Conservation (phyloP, 1,140 invertebrate species). For the Brevipalpus yothersi region DNA sequence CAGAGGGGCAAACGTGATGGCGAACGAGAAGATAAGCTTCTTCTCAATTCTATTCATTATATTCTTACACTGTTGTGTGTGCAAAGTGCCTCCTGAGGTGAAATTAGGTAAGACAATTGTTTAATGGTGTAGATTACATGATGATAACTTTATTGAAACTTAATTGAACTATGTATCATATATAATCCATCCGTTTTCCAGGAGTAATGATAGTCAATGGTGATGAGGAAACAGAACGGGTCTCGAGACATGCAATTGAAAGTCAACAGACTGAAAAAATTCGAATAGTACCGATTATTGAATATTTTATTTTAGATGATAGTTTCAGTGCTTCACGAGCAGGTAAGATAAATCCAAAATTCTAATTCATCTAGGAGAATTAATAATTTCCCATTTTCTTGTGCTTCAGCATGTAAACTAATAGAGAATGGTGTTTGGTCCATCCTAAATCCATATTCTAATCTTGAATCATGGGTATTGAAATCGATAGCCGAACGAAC, state of each 20-base stretch:
- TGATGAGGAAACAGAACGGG: not conserved
- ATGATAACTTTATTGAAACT: no score
- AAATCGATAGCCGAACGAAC: not conserved
- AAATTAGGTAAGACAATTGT: no score
- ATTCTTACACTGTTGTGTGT: no score
- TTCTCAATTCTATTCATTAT: no score
- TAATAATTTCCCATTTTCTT: not conserved
- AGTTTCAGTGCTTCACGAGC: not conserved
- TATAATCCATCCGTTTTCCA: not conserved
- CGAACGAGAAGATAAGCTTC: no score
- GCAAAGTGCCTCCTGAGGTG: no score
- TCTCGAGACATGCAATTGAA: not conserved
- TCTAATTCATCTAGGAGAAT: not conserved
- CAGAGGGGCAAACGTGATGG: no score
- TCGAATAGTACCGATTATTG: not conserved
- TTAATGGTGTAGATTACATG: no score
- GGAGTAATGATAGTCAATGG: not conserved
- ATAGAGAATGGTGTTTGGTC: not conserved
- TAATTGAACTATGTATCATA: no score
- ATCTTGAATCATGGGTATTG: not conserved
- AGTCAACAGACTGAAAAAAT: not conserved
- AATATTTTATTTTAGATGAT: not conserved
- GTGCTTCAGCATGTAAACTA: not conserved
- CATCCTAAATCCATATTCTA: not conserved
- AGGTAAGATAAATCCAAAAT: not conserved